These are phyloP conservation scores for Spizella passerina DNA, from an alignment of 2,797 vertebrate genomes.

Conservation along the genomic window DNA sequence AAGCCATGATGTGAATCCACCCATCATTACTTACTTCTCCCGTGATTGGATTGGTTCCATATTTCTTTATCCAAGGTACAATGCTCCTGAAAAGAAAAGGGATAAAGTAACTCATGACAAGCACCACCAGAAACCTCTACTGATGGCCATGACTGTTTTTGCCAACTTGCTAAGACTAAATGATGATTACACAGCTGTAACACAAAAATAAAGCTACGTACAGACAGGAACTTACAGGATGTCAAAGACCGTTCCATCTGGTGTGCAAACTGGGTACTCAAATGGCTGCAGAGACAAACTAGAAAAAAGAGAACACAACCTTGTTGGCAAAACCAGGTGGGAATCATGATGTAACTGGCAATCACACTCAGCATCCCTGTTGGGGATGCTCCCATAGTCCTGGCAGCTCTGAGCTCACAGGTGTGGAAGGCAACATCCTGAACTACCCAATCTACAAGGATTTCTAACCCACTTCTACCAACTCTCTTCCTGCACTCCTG, in stretches of 20 bases:
- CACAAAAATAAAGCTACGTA: neutral
- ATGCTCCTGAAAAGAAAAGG: slow-evolving; percentile 85
- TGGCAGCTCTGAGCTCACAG: neutral
- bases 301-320: neutral
- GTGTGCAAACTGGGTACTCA: slow-evolving; percentile 92
- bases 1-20: neutral
- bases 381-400: neutral
- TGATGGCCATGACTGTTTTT: neutral
- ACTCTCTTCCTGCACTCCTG: neutral
- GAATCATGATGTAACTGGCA: neutral
- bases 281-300: slow-evolving; percentile 97
- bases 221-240: slow-evolving; percentile 86
- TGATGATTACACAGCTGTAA: neutral
- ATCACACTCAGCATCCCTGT: neutral
- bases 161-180: neutral
- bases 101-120: neutral
- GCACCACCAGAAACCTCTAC: neutral
- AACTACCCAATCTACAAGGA: neutral
- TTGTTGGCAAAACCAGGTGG: neutral
- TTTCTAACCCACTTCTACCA: neutral
- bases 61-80: slow-evolving; percentile 97
- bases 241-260: slow-evolving; percentile 92
- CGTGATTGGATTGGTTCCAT: slow-evolving; percentile 89
- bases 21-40: slow-evolving; percentile 84
- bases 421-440: neutral